Conservation (phyloP, 2,888 invertebrate species). For the Clanis bilineata region DNA sequence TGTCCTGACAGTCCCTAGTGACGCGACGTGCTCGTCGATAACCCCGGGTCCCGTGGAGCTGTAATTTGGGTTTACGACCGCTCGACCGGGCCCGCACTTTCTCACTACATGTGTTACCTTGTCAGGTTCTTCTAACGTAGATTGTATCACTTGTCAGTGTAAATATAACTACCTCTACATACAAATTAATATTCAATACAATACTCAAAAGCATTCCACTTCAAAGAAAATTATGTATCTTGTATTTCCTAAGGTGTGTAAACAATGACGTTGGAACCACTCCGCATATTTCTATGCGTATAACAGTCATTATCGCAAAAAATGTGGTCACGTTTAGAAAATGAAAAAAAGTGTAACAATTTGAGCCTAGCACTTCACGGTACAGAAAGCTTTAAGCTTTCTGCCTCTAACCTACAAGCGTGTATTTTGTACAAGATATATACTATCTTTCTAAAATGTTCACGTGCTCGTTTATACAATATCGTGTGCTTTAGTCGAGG, state of each 20-base stretch:
- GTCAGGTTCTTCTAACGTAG: neutral
- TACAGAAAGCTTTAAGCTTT: no score
- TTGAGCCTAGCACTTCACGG: no score
- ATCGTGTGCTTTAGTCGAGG: neutral
- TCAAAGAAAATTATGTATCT: no score
- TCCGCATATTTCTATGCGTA: no score
- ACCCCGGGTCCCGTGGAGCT: neutral
- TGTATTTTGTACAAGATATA: neutral
- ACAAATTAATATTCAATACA: no score
- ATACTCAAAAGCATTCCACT: no score
- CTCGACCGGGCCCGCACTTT: neutral
- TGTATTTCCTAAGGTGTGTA: no score
- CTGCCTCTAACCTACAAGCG: neutral
- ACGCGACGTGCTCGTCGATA: neutral
- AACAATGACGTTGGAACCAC: no score
- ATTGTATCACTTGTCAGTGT: neutral
- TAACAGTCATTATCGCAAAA: no score
- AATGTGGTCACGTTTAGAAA: no score
- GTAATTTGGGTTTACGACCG: neutral
- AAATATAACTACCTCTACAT: no score
- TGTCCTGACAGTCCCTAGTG: neutral
- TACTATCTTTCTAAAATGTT: neutral
- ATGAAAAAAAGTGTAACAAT: no score
- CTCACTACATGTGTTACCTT: neutral
- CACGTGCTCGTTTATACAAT: neutral